phyloP scores from a whole-genome alignment of 2,797 vertebrate species.

The Crypturellus tataupa region DNA sequence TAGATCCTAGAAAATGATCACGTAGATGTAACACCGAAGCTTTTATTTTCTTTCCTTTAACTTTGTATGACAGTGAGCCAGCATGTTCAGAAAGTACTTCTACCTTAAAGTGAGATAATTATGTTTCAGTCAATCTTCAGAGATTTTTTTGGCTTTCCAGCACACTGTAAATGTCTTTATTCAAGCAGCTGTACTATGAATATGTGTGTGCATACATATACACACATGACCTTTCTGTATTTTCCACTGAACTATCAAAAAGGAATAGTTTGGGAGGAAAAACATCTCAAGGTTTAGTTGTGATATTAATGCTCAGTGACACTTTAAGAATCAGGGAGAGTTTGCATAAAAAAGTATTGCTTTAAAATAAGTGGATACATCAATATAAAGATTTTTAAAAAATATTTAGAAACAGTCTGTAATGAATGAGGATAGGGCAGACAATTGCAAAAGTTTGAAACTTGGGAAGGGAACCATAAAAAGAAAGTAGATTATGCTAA shows the following conservation, averaged over 20 bases:
- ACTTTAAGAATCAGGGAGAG: background rate
- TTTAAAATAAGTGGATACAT: background rate
- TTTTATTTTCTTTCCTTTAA: background rate
- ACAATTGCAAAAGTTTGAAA: background rate
- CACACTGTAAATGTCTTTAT: background rate
- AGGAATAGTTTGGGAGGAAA: background rate
- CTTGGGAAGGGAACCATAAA: background rate
- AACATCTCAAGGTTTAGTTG: background rate
- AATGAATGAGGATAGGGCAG: background rate
- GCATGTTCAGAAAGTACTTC: background rate
- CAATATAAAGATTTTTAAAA: fast-evolving
- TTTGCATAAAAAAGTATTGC: background rate
- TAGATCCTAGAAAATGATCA: background rate
- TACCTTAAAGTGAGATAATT: background rate
- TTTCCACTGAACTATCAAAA: fast-evolving
- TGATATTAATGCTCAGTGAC: background rate
- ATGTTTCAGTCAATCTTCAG: background rate
- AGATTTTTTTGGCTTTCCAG: background rate
- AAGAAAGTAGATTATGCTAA: background rate
- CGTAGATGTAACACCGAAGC: background rate
- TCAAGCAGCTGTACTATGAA: background rate
- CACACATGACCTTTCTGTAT: background rate
- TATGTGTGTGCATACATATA: background rate
- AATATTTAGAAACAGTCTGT: background rate
- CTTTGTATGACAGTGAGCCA: background rate